Evolutionary conservation across 1,140 invertebrate genomes (phyloP).

Genomic region (Adoxophyes honmai): DNA sequence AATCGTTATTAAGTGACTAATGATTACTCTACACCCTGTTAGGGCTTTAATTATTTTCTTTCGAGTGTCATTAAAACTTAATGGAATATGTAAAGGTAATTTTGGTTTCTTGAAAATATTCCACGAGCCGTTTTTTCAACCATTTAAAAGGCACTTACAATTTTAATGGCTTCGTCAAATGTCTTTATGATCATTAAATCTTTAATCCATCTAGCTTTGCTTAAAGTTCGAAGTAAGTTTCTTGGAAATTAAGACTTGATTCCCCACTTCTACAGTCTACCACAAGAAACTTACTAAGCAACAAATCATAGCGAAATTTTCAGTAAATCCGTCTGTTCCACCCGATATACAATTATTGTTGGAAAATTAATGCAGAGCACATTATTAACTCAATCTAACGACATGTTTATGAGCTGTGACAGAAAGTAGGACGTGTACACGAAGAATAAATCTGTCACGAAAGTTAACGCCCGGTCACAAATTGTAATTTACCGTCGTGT

Average conservation of each 20-base stretch:
- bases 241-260: too few relatives aligned
- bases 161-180: too few relatives aligned
- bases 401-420: constrained; percentile 67
- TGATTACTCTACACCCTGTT: constrained; percentile 7
- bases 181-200: too few relatives aligned
- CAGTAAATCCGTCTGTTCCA: background rate
- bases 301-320: background rate
- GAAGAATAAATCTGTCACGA: constrained; percentile 66
- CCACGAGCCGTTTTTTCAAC: background rate
- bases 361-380: constrained; percentile 33
- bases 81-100: too few relatives aligned
- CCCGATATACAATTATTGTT: constrained; percentile 28
- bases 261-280: too few relatives aligned
- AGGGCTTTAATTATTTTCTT: background rate
- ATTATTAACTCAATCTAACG: constrained; percentile 61
- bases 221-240: too few relatives aligned
- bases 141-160: background rate
- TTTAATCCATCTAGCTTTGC: too few relatives aligned
- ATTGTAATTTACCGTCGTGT: constrained; percentile 65
- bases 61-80: too few relatives aligned
- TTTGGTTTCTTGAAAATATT: background rate
- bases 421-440: constrained; percentile 57
- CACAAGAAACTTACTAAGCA: too few relatives aligned
- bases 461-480: constrained; percentile 61
- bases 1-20: constrained; percentile 28